phyloP scores from a whole-genome alignment of 2,113 vertebrate species.

The Verasper variegatus region DNA sequence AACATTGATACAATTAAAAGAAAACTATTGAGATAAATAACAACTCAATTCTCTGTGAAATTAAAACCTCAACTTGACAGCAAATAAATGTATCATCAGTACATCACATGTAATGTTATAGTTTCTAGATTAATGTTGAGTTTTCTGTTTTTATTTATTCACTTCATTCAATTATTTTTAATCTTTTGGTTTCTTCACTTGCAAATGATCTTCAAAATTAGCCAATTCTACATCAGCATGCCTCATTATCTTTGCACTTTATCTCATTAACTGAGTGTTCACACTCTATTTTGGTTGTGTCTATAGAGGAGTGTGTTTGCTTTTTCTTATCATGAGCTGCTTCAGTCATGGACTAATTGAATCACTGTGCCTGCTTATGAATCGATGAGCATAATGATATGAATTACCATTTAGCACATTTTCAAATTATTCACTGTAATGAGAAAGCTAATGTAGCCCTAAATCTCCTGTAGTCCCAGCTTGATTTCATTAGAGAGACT shows the following conservation, averaged over 20 bases:
- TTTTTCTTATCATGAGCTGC: conserved; percentile 10
- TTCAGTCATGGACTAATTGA: conserved; percentile 51
- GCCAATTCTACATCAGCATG: conserved; percentile 4
- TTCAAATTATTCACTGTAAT: conserved; percentile 44
- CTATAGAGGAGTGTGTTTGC: conserved; percentile 20
- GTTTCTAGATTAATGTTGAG: not conserved
- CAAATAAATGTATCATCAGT: not conserved
- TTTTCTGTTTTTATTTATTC: not conserved
- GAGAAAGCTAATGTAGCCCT: conserved; percentile 24
- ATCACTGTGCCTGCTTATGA: conserved; percentile 44
- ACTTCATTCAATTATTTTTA: conserved; percentile 8
- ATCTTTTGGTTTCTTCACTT: conserved; percentile 3
- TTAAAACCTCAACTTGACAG: conserved; percentile 1
- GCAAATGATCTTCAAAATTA: conserved; percentile 38
- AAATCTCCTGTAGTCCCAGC: not conserved
- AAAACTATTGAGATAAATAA: not conserved
- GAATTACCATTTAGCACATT: conserved; percentile 40
- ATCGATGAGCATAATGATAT: conserved; percentile 56
- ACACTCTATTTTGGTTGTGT: conserved; percentile 30
- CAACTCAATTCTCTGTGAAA: conserved; percentile 2
- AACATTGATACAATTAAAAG: not conserved
- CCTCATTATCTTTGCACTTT: conserved; percentile 53
- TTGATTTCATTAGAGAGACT: conserved; percentile 9
- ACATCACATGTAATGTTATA: conserved; percentile 9
- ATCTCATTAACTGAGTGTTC: conserved; percentile 45